Evolutionary conservation across 1,140 invertebrate species (phyloP), one percentile per base, ranked within the genome.

Genomic region (Cepaea nemoralis): DNA sequence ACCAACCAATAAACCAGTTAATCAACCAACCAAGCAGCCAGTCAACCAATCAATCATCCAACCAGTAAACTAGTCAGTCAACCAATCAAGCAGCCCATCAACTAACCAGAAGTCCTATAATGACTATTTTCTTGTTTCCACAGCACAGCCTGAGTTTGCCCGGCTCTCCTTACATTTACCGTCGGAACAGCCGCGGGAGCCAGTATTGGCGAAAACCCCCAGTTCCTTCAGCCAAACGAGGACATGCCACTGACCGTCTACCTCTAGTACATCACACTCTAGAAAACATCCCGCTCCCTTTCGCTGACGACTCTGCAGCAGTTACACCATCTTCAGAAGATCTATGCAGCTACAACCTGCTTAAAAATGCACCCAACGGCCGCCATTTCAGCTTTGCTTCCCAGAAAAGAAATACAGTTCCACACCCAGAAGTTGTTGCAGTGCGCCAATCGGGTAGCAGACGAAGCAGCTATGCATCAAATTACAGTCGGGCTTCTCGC

Each of bases 321-420:
- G 97, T 98, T 3, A 99, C 97, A 67, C 98, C 98, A 22, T 98
- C 98, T 96, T 98, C 97, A 75, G 98, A 99, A 93, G 97, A 99
- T 83, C 85, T 91, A 89, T 91, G 88, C 88, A 90, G 88, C 85
- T 87, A 85, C 75, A 83, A 63, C 35, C 84, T 86, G 71, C 45
- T 82, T 75, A 83, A 87, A 86, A 85, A 84, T 80, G 82, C 88
- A 77, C 85, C 85, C 70, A 87, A 88, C 86, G 83, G 84, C 70
- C 75, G 87, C 19, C 85, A 87, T 42, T 85, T 82, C 42, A 89
- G 88, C 73, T 86, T 88, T 82, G 84, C 85, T 59, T 87, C 88
- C 33, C 81, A 86, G n/a, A 75, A 66, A 42, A 80, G 85, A 63
- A 82, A 85, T 48, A 59, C 78, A 71, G 67, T 77, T 39, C 84